Percentiles rank a stretch among this genome's conserved stretches.
Evolutionary conservation across 2,113 vertebrate genomes (phyloP).

Genomic region (Opisthocomus hoazin): DNA sequence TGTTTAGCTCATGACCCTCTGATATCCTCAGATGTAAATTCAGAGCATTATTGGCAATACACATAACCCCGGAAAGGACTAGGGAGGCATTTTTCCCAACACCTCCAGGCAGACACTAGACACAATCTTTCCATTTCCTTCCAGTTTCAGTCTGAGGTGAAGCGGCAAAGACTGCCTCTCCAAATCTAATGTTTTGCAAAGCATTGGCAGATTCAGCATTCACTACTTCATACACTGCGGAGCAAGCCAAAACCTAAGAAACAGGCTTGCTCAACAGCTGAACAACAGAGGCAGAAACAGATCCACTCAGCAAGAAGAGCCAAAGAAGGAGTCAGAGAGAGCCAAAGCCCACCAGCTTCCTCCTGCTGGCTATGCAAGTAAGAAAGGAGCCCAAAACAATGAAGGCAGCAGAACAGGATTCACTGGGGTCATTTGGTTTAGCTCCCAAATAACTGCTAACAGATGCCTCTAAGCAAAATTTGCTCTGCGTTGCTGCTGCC

Average conservation of each 20-base stretch:
- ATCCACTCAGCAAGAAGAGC: neutral
- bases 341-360: slow-evolving; percentile 18
- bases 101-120: neutral
- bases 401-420: neutral
- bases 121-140: neutral
- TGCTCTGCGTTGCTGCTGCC: neutral
- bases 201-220: neutral
- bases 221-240: neutral
- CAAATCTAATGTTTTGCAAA: neutral
- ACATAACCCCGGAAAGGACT: neutral
- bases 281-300: neutral
- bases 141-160: neutral
- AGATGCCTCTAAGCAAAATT: neutral
- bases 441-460: slow-evolving; percentile 12
- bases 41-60: neutral
- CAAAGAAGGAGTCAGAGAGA: neutral
- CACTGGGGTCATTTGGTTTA: neutral
- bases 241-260: neutral
- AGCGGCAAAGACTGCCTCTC: neutral
- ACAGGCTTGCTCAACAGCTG: neutral
- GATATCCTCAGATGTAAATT: neutral
- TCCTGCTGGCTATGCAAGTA: neutral
- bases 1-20: neutral
- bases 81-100: neutral
- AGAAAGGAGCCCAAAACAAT: slow-evolving; percentile 5